A percentile compares a stretch with the other conserved stretches of the same genome.
Evolutionary conservation across 2,888 invertebrate genomes (phyloP).

Genomic region (Ligdia adustata): DNA sequence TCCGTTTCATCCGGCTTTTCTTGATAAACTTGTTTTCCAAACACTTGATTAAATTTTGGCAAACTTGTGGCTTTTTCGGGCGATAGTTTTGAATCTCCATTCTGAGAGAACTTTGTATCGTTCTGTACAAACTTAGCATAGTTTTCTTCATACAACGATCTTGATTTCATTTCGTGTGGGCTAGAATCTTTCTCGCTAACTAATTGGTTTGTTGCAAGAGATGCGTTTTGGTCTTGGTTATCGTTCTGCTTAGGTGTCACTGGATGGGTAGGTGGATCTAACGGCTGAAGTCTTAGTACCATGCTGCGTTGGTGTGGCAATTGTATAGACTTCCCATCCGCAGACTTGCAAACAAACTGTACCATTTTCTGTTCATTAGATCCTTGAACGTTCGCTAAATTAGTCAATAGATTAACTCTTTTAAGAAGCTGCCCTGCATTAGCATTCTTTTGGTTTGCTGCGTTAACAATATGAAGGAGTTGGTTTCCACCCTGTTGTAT

Average conservation of each 20-base stretch:
- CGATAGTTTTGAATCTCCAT: constrained; percentile 58
- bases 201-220: constrained; percentile 43
- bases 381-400: constrained; percentile 75
- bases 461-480: constrained; percentile 77
- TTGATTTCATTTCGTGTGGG: constrained; percentile 76
- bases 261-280: constrained; percentile 64
- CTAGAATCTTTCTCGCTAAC: constrained; percentile 50
- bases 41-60: constrained; percentile 92
- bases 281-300: constrained; percentile 75
- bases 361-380: constrained; percentile 82
- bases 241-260: constrained; percentile 52
- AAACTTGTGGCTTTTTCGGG: constrained; percentile 80
- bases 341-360: constrained; percentile 86
- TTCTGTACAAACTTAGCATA: constrained; percentile 82
- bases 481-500: constrained; percentile 76
- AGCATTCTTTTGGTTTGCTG: constrained; percentile 67
- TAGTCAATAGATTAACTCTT: constrained; percentile 77
- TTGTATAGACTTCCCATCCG: constrained; percentile 84
- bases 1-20: constrained; percentile 65
- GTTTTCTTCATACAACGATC: constrained; percentile 82
- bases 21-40: constrained; percentile 88
- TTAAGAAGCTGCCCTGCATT: constrained; percentile 71
- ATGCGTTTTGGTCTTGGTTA: constrained; percentile 54
- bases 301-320: constrained; percentile 81
- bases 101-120: constrained; percentile 81